These are phyloP conservation scores for Macaca mulatta DNA, from an alignment of 2,113 vertebrate genomes.

Conservation along the genomic window DNA sequence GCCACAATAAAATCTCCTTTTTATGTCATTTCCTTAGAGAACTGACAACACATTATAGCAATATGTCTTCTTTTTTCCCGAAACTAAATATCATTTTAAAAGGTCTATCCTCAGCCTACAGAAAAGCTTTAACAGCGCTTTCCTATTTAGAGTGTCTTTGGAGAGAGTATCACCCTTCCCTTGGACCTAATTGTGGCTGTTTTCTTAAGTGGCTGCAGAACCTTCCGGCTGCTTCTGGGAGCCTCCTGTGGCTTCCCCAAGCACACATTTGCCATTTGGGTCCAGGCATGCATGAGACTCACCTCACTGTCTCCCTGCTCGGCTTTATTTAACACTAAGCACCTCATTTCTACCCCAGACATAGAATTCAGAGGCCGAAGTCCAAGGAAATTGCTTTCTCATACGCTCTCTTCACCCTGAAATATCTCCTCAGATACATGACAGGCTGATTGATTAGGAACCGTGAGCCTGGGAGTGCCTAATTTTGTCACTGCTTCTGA, in stretches of 20 bases:
- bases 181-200: background rate
- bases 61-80: slow-evolving; percentile 47
- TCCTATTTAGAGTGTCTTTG: slow-evolving; percentile 42
- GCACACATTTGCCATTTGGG: background rate
- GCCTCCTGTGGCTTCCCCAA: background rate
- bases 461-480: background rate
- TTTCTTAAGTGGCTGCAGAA: background rate
- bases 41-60: slow-evolving; percentile 22
- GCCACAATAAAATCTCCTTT: slow-evolving; percentile 10
- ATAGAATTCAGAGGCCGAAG: background rate
- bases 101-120: background rate
- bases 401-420: background rate
- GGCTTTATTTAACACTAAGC: background rate
- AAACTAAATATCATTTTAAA: slow-evolving; percentile 53
- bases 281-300: background rate
- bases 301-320: background rate
- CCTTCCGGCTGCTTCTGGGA: background rate
- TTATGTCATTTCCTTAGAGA: slow-evolving; percentile 62
- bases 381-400: background rate
- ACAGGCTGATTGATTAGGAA: background rate
- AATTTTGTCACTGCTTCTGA: background rate
- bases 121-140: slow-evolving; percentile 14
- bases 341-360: background rate
- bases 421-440: background rate
- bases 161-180: background rate